Base-by-base conservation (phyloP, 2,797 vertebrate species). In the Melanotaenia pygmaea region DNA sequence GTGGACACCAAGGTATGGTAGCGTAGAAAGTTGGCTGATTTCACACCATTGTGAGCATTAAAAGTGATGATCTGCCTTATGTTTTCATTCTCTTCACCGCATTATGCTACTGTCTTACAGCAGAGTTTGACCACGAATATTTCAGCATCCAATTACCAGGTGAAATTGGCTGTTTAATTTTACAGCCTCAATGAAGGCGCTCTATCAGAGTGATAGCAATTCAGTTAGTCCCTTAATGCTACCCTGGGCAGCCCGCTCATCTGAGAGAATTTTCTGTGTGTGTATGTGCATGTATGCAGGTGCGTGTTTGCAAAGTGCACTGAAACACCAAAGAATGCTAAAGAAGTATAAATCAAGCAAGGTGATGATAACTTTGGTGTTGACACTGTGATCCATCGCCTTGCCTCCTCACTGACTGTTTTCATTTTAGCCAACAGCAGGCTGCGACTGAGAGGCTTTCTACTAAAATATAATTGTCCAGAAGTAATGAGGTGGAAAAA, bases 401-500 rank as follows among this genome's bases (percentile, higher is more conserved):
- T 87, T 78, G 81, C 86, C 76, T 89, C 79, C 50, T 24, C 80
- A 57, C 77, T 83, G 84, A 81, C 75, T 90, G 83, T 88, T 94
- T 93, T 92, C 86, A 90, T 92, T 94, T 92, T 86, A 88, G 86
- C 79, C 85, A 83, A 82, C 82, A 88, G 85, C 82, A 80, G 75
- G 59, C 87, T 85, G 80, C 71, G 50, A 89, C 90, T 88, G 79
- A 89, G 64, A 91, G 84, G 80, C 82, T 91, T 91, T 91, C 88
- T 86, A 88, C 84, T 71, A 75, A 72, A 88, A 91, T 89, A 90
- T 94, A 94, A 94, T 94, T 94, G 94, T 94, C 93, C 89, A 73
- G 82, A 86, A 91, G 92, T 94, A 95, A 94, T 95, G 93, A 94
- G 91, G 86, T 92, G 90, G 86, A 89, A 89, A 91, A 90, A 91